These are phyloP conservation scores for Phymanthus crucifer DNA, from an alignment of 92 coral and sea anemone genomes.

Conservation along the genomic window DNA sequence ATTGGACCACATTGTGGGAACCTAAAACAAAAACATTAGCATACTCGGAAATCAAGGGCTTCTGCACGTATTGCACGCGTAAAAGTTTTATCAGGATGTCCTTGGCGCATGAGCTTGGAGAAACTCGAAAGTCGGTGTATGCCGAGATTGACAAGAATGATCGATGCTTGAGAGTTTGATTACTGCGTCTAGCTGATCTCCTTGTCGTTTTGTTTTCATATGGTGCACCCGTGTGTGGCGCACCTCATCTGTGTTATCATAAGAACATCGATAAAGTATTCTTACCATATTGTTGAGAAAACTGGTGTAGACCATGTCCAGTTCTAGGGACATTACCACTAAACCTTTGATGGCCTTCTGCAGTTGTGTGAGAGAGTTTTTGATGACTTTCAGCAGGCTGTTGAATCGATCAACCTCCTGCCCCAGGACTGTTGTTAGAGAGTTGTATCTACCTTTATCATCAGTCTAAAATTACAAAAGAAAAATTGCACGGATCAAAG, in stretches of 20 bases:
- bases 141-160: no score
- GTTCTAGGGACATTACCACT: slow-evolving; percentile 98
- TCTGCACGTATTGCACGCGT: no score
- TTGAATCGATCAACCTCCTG: slow-evolving; percentile 98
- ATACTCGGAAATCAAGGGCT: no score
- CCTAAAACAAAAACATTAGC: slow-evolving; percentile 50
- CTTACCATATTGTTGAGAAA: slow-evolving; percentile 94
- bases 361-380: slow-evolving; percentile 87
- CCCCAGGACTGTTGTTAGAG: slow-evolving; percentile 91
- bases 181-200: no score
- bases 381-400: slow-evolving; percentile 85
- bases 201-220: no score
- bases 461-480: slow-evolving; percentile 59
- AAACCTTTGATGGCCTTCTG: slow-evolving; percentile 99
- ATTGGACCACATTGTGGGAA: slow-evolving; percentile 96
- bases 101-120: no score
- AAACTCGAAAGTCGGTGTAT: no score
- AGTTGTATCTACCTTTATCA: slow-evolving; percentile 89
- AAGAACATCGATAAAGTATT: no score
- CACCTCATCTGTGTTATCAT: no score
- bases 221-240: no score
- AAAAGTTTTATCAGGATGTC: no score
- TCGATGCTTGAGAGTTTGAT: no score
- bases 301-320: slow-evolving; percentile 97
- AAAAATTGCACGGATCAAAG: not conserved